Evolutionary conservation across 2,113 vertebrate genomes (phyloP).

Genomic region (Lycaon pictus): DNA sequence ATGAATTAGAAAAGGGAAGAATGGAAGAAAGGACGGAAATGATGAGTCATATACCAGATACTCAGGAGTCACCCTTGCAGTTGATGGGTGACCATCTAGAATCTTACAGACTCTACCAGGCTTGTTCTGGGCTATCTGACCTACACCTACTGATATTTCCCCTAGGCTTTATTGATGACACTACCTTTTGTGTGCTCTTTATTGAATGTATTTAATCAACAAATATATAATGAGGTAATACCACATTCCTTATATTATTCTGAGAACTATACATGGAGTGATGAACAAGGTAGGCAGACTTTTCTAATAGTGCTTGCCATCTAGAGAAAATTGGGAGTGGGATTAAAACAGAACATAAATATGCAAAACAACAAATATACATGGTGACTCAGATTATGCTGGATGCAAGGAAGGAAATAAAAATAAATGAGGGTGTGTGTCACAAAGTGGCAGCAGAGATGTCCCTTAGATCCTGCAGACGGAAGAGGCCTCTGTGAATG

Average conservation of each 20-base stretch:
- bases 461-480: not conserved
- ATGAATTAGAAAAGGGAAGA: constrained; percentile 28
- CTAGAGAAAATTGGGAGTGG: not conserved
- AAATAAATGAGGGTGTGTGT: not conserved
- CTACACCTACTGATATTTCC: not conserved
- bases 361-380: not conserved
- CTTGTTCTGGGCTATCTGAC: not conserved
- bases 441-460: not conserved
- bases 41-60: not conserved
- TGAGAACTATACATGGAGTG: not conserved
- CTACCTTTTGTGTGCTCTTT: not conserved
- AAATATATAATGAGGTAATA: not conserved
- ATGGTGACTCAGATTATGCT: not conserved
- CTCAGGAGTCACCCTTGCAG: not conserved
- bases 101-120: not conserved
- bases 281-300: not conserved
- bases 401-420: constrained; percentile 10
- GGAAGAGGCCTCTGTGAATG: not conserved
- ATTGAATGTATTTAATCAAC: not conserved
- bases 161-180: not conserved
- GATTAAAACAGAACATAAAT: not conserved
- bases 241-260: not conserved
- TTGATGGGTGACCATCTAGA: not conserved
- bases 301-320: not conserved
- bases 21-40: not conserved